Base-by-base conservation (phyloP, 2,797 vertebrate genomes). In the Knipowitschia caucasica region DNA sequence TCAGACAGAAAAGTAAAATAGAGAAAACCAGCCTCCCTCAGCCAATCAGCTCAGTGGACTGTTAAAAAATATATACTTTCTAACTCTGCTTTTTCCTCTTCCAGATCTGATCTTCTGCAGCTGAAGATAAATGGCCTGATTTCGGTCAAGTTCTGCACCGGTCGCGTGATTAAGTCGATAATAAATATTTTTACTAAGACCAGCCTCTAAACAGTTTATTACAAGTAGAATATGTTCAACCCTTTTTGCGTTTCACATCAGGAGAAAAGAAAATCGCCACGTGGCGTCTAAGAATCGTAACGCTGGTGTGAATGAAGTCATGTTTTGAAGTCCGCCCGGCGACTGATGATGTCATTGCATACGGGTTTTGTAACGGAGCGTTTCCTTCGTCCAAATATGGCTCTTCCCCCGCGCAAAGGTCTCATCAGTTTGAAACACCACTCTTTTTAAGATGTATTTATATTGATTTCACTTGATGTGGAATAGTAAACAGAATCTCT, bases 401-500 rank as follows among this genome's bases (percentile, higher is more conserved):
- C 49, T 43, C 23, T 50, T 51, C 26, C 54, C 50, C 64, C 44
- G 52, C 58, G 73, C 75, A 59, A 69, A 77, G 71, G 15, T 66
- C 49, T 59, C 62, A 24, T 53, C 39, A 39, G 29, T 50, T 54
- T 53, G 36, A 54, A 53, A 39, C 75, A 56, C 38, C 60, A 60
- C 67, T 76, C 75, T 83, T 88, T 88, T 89, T 62, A 75, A 78
- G 63, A 76, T 76, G 82, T 90, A 89, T 91, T 89, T 90, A 89
- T 90, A 87, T 86, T 73, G 47, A 87, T 89, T 91, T 89, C 89
- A 89, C 87, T 24, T 43, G 46, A 56, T 50, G 86, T 90, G 89
- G 86, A 85, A 87, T 86, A 86, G 78, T 80, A 63, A 80, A 69
- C 78, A 81, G 87, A 87, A 86, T 89, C 86, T 83, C 73, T 86